A percentile compares a stretch with the other conserved stretches of the same genome.
phyloP scores from a whole-genome alignment of 2,888 invertebrate genomes.

The Polydrusus tereticollis region DNA sequence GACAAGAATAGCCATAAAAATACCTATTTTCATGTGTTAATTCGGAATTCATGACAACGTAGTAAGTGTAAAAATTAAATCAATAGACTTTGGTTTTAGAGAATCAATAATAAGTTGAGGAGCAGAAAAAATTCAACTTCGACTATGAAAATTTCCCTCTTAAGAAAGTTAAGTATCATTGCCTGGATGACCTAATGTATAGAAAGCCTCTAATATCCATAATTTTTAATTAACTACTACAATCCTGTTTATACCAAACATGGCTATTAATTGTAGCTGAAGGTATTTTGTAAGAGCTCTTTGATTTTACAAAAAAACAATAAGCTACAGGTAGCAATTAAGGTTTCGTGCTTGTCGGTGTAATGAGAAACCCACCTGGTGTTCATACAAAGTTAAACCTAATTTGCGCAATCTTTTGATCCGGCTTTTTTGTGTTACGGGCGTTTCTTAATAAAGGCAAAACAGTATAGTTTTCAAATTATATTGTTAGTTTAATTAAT shows the following conservation, averaged over 20 bases:
- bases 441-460: background rate
- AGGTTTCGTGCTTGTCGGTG: background rate
- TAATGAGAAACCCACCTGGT: slow-evolving; percentile 10
- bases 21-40: too few relatives aligned
- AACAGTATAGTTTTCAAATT: background rate
- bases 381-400: background rate
- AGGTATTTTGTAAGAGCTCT: background rate
- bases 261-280: background rate
- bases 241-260: background rate
- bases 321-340: background rate
- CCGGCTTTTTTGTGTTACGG: background rate
- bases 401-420: background rate
- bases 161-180: too few relatives aligned
- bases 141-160: too few relatives aligned
- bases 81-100: too few relatives aligned
- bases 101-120: too few relatives aligned
- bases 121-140: too few relatives aligned
- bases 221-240: background rate
- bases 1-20: too few relatives aligned
- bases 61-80: too few relatives aligned
- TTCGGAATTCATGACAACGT: too few relatives aligned
- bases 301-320: background rate
- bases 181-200: too few relatives aligned
- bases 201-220: too few relatives aligned
- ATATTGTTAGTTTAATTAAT: background rate